These are phyloP conservation scores for Drosophila setosimentum DNA, from an alignment of 2,888 invertebrate species.

Conservation along the genomic window DNA sequence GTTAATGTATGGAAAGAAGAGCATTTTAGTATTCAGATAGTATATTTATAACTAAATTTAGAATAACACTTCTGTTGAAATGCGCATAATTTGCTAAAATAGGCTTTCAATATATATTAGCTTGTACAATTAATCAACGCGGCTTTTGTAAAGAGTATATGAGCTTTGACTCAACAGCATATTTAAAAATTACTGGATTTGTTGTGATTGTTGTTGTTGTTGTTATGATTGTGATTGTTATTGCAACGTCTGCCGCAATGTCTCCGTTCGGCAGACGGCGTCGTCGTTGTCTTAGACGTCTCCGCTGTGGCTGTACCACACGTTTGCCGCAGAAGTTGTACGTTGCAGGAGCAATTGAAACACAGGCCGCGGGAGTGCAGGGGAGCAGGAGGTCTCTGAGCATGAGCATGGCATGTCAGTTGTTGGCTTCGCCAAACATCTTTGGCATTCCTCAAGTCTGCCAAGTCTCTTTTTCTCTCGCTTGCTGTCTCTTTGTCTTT, in stretches of 20 bases:
- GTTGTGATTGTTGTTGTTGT: constrained; percentile 17
- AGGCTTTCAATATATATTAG: background rate
- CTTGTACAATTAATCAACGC: background rate
- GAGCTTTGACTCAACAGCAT: constrained; percentile 11
- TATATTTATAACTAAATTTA: constrained; percentile 1
- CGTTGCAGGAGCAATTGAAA: constrained; percentile 15
- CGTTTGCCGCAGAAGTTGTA: constrained; percentile 9
- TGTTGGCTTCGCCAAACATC: constrained; percentile 75
- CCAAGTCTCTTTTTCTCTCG: constrained; percentile 36
- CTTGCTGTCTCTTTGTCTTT: constrained; percentile 31
- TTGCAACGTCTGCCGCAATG: constrained; percentile 78
- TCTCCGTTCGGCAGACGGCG: constrained; percentile 70
- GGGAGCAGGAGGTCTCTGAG: constrained; percentile 54
- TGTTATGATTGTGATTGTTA: constrained; percentile 57
- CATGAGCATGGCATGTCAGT: constrained; percentile 75
- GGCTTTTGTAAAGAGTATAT: constrained; percentile 46
- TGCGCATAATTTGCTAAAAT: background rate
- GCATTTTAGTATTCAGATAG: background rate
- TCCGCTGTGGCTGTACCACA: constrained; percentile 54
- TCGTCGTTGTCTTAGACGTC: constrained; percentile 32
- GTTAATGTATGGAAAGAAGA: background rate
- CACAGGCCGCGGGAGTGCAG: constrained; percentile 13
- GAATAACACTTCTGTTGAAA: background rate
- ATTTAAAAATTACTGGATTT: constrained; percentile 32
- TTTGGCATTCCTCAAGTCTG: constrained; percentile 74